These are phyloP conservation scores for Leptodactylus fuscus DNA, from an alignment of 2,113 vertebrate genomes.

Conservation along the genomic window DNA sequence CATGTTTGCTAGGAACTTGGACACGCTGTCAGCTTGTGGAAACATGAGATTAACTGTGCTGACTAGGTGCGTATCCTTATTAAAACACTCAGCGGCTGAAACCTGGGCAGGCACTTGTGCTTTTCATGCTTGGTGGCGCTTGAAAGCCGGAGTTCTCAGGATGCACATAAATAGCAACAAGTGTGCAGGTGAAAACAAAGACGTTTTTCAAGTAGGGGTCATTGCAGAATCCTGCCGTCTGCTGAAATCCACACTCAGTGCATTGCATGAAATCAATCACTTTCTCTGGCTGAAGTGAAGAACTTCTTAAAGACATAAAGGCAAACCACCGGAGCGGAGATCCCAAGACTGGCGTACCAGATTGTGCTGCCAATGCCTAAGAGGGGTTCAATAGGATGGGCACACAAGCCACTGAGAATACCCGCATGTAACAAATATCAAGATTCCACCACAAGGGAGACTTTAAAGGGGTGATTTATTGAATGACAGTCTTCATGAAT, in stretches of 20 bases:
- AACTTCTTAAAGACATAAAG: not conserved
- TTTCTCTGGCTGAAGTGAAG: constrained; percentile 10
- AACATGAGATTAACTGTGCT: constrained; percentile 42
- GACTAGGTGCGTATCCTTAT: constrained; percentile 40
- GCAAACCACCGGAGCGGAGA: not conserved
- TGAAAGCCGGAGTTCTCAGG: constrained; percentile 49
- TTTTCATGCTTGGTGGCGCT: constrained; percentile 51
- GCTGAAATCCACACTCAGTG: constrained; percentile 14
- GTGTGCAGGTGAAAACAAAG: constrained; percentile 52
- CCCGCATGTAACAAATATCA: too few species aligned
- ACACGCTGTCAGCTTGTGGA: constrained; percentile 49
- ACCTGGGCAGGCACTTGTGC: constrained; percentile 49
- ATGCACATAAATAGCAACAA: constrained; percentile 49
- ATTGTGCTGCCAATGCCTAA: too few species aligned
- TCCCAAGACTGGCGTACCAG: too few species aligned
- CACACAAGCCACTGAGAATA: too few species aligned
- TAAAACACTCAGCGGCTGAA: constrained; percentile 44
- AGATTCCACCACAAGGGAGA: too few species aligned
- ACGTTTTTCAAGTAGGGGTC: constrained; percentile 25
- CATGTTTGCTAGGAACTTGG: constrained; percentile 50
- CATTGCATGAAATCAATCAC: not conserved
- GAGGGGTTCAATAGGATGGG: too few species aligned
- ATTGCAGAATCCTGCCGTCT: constrained; percentile 14
- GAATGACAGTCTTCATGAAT: too few species aligned
- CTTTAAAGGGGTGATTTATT: too few species aligned